Conservation (phyloP, 64 coral and sea anemone species). For the Acropora yongei region DNA sequence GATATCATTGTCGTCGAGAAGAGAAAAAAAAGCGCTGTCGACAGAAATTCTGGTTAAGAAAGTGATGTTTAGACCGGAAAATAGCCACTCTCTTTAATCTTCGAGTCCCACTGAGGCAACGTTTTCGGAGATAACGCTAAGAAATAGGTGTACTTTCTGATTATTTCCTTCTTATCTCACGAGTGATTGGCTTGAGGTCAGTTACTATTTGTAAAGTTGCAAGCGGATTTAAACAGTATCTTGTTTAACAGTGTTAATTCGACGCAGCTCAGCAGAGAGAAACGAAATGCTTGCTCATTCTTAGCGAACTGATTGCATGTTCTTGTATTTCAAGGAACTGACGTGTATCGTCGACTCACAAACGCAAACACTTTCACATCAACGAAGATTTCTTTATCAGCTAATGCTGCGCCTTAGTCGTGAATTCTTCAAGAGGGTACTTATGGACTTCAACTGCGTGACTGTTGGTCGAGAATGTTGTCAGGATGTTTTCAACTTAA, state of each 20-base stretch:
- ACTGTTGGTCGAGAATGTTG: not conserved
- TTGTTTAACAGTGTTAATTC: constrained; percentile 5
- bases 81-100: not conserved
- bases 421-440: not conserved
- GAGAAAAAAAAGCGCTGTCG: not conserved
- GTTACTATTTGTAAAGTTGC: not conserved
- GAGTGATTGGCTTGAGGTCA: not conserved
- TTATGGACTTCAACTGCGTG: not conserved
- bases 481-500: not conserved
- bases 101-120: not conserved
- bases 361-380: not conserved
- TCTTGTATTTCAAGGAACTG: constrained; percentile 16
- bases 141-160: not conserved
- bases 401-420: not conserved
- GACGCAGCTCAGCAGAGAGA: constrained; percentile 38
- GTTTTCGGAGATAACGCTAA: not conserved
- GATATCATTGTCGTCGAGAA: too few relatives aligned
- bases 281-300: constrained; percentile 17
- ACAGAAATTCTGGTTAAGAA: not conserved
- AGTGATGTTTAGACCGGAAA: not conserved
- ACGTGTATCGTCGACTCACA: constrained; percentile 10
- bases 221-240: not conserved
- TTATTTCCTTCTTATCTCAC: not conserved
- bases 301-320: constrained; percentile 16
- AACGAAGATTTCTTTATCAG: not conserved